These are phyloP conservation scores for Oriolus oriolus DNA, from an alignment of 2,113 vertebrate species.

Conservation along the genomic window DNA sequence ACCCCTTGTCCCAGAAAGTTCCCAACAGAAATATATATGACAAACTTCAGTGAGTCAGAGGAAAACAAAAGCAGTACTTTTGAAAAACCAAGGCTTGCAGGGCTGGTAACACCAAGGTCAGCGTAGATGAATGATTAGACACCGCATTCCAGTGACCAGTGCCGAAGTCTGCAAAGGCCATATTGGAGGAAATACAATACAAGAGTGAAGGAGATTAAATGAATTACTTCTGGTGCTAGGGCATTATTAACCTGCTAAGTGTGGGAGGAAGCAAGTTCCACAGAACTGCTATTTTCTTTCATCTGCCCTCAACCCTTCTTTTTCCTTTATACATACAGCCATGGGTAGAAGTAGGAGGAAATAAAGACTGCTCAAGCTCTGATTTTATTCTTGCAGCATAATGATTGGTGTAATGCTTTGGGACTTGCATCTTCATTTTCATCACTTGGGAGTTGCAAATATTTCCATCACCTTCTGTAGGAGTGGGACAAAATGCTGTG, in stretches of 20 bases:
- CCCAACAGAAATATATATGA: not conserved
- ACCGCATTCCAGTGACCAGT: not conserved
- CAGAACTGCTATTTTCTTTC: not conserved
- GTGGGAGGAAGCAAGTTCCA: not conserved
- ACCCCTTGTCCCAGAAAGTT: not conserved
- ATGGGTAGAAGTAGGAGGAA: not conserved
- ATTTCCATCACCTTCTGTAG: not conserved
- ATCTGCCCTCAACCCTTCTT: not conserved
- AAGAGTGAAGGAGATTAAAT: not conserved
- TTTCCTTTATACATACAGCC: not conserved
- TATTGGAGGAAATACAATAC: not conserved
- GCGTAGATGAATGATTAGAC: not conserved
- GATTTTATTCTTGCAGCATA: not conserved
- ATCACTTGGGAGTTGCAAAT: not conserved
- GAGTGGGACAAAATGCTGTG: not conserved
- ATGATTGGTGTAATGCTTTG: not conserved
- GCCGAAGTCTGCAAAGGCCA: not conserved
- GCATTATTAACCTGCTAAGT: not conserved
- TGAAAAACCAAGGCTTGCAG: not conserved
- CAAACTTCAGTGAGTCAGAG: not conserved
- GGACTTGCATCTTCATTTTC: not conserved
- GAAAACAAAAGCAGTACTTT: not conserved
- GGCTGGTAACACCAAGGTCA: not conserved
- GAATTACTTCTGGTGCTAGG: not conserved
- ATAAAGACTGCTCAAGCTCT: not conserved